A percentile compares a stretch with the other conserved stretches of the same genome.
Conservation (phyloP, 2,797 vertebrate species). For the Molossus alvarezi region DNA sequence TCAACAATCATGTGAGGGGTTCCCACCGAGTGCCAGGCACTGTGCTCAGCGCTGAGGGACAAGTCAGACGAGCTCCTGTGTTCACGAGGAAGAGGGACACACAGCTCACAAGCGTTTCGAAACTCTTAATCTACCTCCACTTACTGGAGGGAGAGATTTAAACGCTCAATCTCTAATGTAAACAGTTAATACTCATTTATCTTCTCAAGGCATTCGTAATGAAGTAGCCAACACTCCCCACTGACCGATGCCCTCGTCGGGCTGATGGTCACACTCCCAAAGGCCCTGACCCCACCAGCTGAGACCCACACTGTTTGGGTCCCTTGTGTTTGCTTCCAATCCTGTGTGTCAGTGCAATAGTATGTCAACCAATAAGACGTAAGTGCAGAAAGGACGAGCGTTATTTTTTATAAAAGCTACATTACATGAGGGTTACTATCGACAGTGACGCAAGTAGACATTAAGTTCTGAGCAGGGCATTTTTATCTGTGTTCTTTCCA, state of each 20-base stretch:
- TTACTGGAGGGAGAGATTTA: background rate
- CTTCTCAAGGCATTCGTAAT: background rate
- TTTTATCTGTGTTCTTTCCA: background rate
- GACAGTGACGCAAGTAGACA: background rate
- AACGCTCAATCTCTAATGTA: background rate
- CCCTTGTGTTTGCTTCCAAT: background rate
- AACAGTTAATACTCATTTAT: background rate
- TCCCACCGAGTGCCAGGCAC: background rate
- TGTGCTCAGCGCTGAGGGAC: background rate
- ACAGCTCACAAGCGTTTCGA: no score
- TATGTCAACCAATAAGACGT: background rate
- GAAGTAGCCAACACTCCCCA: background rate
- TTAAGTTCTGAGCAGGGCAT: background rate
- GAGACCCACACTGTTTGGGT: background rate
- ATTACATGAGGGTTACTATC: background rate
- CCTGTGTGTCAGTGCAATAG: background rate
- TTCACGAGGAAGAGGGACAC: background rate
- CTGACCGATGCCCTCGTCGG: no score
- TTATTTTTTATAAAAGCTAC: background rate
- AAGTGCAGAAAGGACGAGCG: background rate
- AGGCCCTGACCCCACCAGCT: accelerated
- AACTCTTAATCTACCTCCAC: background rate
- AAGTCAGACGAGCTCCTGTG: background rate
- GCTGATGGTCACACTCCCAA: no score
- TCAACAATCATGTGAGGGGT: background rate